Evolutionary conservation across 2,113 vertebrate species (phyloP).

Genomic region (Puffinus mauretanicus): DNA sequence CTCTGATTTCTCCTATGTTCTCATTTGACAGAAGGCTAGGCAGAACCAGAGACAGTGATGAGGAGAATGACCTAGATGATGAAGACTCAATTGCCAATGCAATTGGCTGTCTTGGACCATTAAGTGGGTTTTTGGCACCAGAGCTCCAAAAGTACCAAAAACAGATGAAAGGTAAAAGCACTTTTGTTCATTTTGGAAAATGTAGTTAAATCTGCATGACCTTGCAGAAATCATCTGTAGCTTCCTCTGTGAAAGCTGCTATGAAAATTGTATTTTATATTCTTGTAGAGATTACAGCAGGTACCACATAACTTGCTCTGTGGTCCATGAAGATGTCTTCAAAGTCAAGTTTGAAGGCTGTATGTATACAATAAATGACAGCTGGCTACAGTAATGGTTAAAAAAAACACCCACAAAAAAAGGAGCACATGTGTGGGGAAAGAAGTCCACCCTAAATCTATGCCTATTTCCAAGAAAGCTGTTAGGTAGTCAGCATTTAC

Average conservation of each 20-base stretch:
- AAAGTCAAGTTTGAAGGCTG: background rate
- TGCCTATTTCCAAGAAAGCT: background rate
- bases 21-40: conserved; percentile 72
- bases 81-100: conserved; percentile 86
- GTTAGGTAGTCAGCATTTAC: background rate
- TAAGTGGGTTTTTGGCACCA: conserved; percentile 89
- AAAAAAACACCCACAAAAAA: background rate
- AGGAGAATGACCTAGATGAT: conserved; percentile 90
- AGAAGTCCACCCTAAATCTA: background rate
- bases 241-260: background rate
- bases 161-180: conserved; percentile 86
- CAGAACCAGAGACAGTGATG: conserved; percentile 88
- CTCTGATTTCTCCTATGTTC: background rate
- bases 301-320: background rate
- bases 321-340: background rate
- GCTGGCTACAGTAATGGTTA: background rate
- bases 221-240: background rate
- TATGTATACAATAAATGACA: background rate
- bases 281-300: background rate
- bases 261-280: background rate
- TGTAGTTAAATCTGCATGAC: background rate
- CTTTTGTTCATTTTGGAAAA: background rate
- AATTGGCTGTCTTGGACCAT: conserved; percentile 91
- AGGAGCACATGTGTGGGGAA: background rate
- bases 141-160: conserved; percentile 94